Percentiles rank a stretch among this genome's conserved stretches.
These are phyloP conservation scores for Thumatha senex DNA, from an alignment of 2,888 invertebrate species.

Conservation along the genomic window DNA sequence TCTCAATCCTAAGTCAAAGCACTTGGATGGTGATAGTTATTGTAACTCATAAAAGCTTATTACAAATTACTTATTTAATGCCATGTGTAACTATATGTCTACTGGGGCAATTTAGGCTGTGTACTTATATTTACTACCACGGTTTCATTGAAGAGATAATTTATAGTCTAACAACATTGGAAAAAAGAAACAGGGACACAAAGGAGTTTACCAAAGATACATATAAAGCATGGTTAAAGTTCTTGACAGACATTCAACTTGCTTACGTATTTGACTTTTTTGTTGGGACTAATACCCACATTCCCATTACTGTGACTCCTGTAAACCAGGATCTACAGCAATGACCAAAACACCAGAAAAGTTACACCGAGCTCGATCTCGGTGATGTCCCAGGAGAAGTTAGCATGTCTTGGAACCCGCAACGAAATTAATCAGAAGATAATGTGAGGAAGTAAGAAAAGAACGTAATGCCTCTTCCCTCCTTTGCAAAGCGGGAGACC, in stretches of 20 bases:
- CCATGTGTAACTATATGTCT: constrained; percentile 46
- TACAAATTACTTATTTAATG: constrained; percentile 42
- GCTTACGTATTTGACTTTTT: constrained; percentile 14
- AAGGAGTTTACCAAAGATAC: constrained; percentile 15
- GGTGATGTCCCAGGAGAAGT: too few relatives aligned
- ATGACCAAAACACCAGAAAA: too few relatives aligned
- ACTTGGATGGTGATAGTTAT: constrained; percentile 35
- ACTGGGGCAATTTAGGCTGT: constrained; percentile 44
- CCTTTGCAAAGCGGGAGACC: too few relatives aligned
- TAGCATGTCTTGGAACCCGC: too few relatives aligned
- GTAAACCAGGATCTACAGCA: too few relatives aligned
- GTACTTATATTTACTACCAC: constrained; percentile 37
- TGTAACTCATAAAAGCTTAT: constrained; percentile 25
- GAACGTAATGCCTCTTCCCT: too few relatives aligned
- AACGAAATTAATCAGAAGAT: too few relatives aligned
- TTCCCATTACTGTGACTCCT: too few relatives aligned
- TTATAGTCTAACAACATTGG: constrained; percentile 29
- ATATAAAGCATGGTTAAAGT: constrained; percentile 22
- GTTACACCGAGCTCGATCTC: too few relatives aligned
- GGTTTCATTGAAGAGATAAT: constrained; percentile 40
- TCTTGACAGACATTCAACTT: constrained; percentile 30
- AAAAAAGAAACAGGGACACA: constrained; percentile 6
- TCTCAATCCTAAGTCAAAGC: constrained; percentile 28
- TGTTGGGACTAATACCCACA: too few relatives aligned
- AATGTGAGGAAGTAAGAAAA: too few relatives aligned